Percentiles rank a stretch among this genome's conserved stretches.
Evolutionary conservation across 2,113 vertebrate genomes (phyloP).

Genomic region (Austrofundulus limnaeus): DNA sequence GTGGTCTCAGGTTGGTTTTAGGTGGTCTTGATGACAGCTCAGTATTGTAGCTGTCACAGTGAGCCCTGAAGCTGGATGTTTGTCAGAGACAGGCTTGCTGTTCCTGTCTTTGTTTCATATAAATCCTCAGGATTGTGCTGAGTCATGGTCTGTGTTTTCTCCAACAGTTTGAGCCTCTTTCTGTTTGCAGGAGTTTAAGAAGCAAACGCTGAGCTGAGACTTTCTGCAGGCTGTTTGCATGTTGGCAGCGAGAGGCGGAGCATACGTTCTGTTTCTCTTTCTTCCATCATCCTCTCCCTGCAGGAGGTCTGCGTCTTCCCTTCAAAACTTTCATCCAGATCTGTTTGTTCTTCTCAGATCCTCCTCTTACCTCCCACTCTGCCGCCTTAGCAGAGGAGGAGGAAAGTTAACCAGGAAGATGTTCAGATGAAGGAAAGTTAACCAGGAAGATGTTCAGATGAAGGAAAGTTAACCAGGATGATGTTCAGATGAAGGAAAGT

Average conservation of each 20-base stretch:
- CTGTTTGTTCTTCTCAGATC: background rate
- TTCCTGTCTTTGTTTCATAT: constrained; percentile 5
- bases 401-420: background rate
- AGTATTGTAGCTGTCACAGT: too few relatives aligned
- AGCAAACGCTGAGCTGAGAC: background rate
- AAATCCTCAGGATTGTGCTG: background rate
- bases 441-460: background rate
- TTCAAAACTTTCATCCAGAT: too few relatives aligned
- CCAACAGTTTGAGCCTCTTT: background rate
- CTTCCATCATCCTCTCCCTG: too few relatives aligned
- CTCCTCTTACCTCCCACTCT: too few relatives aligned
- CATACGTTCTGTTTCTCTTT: too few relatives aligned
- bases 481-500: background rate
- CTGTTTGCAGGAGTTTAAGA: constrained; percentile 7
- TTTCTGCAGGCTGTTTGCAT: too few relatives aligned
- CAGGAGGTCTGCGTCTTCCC: too few relatives aligned
- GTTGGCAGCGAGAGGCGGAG: too few relatives aligned
- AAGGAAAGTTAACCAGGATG: background rate
- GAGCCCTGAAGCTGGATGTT: constrained; percentile 1
- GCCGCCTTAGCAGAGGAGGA: too few relatives aligned
- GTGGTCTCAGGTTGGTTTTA: too few relatives aligned
- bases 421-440: background rate
- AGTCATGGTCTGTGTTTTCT: background rate
- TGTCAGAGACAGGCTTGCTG: background rate
- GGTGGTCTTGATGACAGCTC: too few relatives aligned